A percentile compares a stretch with the other conserved stretches of the same genome.
phyloP scores from a whole-genome alignment of 2,113 vertebrate genomes.

The Malurus elegans region DNA sequence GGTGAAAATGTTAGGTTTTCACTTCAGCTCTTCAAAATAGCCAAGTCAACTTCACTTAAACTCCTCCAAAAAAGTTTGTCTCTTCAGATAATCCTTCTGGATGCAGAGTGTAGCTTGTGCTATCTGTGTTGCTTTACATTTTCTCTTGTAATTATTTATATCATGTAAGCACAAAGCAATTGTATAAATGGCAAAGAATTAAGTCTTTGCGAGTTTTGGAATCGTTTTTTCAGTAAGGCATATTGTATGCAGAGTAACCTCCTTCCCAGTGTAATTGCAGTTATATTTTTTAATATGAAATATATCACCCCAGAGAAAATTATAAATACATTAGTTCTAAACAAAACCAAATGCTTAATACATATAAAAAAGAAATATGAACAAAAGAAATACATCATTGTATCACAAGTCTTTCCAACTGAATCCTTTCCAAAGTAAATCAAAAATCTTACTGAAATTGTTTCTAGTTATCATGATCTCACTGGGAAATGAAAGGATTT shows the following conservation, averaged over 20 bases:
- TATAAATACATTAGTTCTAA: conserved; percentile 56
- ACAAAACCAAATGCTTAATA: conserved; percentile 49
- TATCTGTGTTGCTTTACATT: background rate
- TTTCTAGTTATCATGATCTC: conserved; percentile 74
- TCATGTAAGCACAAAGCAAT: background rate
- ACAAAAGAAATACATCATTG: conserved; percentile 60
- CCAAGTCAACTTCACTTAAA: background rate
- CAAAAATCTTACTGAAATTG: conserved; percentile 69
- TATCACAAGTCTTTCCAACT: conserved; percentile 56
- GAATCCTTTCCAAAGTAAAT: conserved; percentile 75
- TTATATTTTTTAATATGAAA: conserved; percentile 53
- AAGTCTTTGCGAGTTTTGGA: background rate
- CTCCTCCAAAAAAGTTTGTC: background rate
- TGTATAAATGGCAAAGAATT: background rate
- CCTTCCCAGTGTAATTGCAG: background rate
- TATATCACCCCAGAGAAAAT: conserved; percentile 42
- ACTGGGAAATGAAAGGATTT: conserved; percentile 69
- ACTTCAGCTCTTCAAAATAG: background rate
- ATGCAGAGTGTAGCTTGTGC: background rate
- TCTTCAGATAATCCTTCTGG: background rate
- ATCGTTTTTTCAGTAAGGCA: background rate
- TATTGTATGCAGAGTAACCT: conserved; percentile 19
- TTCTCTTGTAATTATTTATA: background rate
- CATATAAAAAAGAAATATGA: conserved; percentile 26
- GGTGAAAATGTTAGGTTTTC: background rate